Evolutionary conservation across 2,888 invertebrate genomes (phyloP).

Genomic region (Eupeodes latifasciatus): DNA sequence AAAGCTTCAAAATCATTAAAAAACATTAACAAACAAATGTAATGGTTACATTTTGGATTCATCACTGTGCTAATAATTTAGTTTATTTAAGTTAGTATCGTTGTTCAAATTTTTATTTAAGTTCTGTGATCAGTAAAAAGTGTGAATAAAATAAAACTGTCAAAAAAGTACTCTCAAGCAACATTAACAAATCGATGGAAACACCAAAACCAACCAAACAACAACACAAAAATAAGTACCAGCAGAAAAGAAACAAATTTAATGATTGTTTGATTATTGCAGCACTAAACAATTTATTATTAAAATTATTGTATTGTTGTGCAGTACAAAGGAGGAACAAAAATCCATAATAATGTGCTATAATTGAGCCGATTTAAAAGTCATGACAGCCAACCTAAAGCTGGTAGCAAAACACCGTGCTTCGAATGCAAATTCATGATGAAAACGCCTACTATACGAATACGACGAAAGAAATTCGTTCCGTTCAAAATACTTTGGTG

Average conservation of each 20-base stretch:
- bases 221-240: neutral
- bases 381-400: conserved; percentile 45
- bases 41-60: no score
- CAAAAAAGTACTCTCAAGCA: no score
- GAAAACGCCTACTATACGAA: conserved; percentile 49
- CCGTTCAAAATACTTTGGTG: conserved; percentile 49
- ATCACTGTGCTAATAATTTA: no score
- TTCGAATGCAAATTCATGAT: conserved; percentile 48
- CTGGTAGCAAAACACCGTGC: conserved; percentile 37
- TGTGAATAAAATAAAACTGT: no score
- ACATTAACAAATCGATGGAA: neutral
- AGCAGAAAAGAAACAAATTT: neutral
- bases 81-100: no score
- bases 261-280: conserved; percentile 58
- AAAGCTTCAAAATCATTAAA: no score
- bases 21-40: no score
- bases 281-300: conserved; percentile 20
- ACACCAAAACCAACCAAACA: neutral
- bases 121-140: no score
- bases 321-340: conserved; percentile 38
- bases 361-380: conserved; percentile 64
- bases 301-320: conserved; percentile 27
- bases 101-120: no score
- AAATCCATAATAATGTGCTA: conserved; percentile 52
- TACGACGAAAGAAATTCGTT: conserved; percentile 34